phyloP scores from a whole-genome alignment of 2,113 vertebrate genomes.

The Terrapene triunguis region DNA sequence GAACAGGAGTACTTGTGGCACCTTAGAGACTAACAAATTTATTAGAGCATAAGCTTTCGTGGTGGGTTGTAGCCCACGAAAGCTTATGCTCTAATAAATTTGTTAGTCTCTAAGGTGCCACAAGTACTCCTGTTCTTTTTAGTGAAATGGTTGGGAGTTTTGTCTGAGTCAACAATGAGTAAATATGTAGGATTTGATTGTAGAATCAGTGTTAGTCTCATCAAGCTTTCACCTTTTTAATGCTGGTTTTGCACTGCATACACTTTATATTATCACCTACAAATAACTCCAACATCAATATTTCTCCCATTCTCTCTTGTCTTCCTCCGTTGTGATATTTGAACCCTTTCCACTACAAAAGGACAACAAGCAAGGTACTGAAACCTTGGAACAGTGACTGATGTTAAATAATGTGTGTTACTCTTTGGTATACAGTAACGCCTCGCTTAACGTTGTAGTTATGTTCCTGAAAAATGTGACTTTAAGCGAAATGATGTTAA shows the following conservation, averaged over 20 bases:
- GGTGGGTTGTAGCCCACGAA: no score
- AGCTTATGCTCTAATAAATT: no score
- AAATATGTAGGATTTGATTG: background rate
- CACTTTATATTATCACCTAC: background rate
- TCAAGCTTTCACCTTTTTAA: background rate
- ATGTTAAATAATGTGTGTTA: background rate
- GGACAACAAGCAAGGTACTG: background rate
- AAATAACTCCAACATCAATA: background rate
- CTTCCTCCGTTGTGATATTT: background rate
- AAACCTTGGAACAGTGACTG: background rate
- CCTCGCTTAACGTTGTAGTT: no score
- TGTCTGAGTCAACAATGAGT: background rate
- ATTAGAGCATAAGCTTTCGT: no score
- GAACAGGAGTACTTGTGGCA: no score
- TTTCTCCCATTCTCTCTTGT: background rate
- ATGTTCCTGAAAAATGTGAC: no score
- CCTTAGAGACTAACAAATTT: no score
- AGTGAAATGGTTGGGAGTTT: background rate
- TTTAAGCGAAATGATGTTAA: no score
- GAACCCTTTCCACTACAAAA: background rate
- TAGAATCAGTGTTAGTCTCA: background rate
- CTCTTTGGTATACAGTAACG: background rate
- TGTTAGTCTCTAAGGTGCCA: no score
- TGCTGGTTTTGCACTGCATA: background rate
- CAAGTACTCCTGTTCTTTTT: no score